Percentiles rank a stretch among this genome's conserved stretches.
These are phyloP conservation scores for Diuraphis noxia DNA, from an alignment of 1,140 invertebrate genomes.

Conservation along the genomic window DNA sequence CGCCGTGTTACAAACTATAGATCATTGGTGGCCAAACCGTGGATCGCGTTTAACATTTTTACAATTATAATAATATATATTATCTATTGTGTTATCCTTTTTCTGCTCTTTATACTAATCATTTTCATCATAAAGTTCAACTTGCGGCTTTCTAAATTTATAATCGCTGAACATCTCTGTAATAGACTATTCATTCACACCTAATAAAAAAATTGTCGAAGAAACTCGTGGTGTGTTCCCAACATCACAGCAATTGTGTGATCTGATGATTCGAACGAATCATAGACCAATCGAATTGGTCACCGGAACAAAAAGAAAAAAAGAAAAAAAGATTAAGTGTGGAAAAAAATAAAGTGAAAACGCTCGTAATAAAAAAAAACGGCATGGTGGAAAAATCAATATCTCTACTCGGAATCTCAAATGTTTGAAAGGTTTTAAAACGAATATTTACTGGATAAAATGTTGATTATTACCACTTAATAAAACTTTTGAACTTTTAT, in stretches of 20 bases:
- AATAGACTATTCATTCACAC: not conserved
- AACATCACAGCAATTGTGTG: not conserved
- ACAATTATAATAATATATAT: no score
- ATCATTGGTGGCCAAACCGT: no score
- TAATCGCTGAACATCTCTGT: no score
- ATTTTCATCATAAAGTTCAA: no score
- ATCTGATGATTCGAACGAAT: not conserved
- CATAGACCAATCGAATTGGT: not conserved
- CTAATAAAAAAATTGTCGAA: not conserved
- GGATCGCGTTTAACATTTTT: no score
- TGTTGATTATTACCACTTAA: slow-evolving; percentile 8
- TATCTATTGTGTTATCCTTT: no score
- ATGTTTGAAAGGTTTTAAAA: not conserved
- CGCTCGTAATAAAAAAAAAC: not conserved
- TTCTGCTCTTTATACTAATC: no score
- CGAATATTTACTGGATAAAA: not conserved
- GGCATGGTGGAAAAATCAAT: not conserved
- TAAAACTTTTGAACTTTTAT: slow-evolving; percentile 6
- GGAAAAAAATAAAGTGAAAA: not conserved
- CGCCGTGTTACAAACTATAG: no score
- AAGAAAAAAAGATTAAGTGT: not conserved
- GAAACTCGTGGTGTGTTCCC: not conserved
- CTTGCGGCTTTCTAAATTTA: no score
- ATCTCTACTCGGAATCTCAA: not conserved
- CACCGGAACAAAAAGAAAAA: no score